phyloP scores from a whole-genome alignment of 2,797 vertebrate genomes.

The Coluber constrictor region DNA sequence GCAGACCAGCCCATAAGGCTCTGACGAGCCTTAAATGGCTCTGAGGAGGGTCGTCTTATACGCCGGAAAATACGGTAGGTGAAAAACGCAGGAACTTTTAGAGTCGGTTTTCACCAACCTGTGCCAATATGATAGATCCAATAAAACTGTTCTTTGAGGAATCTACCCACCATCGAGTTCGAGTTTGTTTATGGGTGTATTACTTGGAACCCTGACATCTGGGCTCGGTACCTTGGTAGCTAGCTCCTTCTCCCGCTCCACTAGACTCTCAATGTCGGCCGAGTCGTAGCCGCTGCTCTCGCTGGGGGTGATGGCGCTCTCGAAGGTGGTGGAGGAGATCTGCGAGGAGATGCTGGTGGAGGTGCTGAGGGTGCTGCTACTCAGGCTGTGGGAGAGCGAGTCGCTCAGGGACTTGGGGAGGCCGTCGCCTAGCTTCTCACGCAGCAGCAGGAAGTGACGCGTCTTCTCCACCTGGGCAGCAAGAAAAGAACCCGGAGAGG shows the following conservation, averaged over 20 bases:
- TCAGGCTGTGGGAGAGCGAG: conserved; percentile 87
- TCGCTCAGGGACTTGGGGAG: conserved; percentile 87
- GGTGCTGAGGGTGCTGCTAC: conserved; percentile 90
- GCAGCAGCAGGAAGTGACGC: conserved; percentile 89
- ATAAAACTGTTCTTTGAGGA: too few relatives aligned
- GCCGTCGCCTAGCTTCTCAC: conserved; percentile 88
- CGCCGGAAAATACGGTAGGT: too few relatives aligned
- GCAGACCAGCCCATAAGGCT: too few relatives aligned
- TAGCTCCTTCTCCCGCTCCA: conserved; percentile 96
- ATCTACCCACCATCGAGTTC: too few relatives aligned
- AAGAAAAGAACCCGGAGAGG: background rate
- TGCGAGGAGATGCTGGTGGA: conserved; percentile 98
- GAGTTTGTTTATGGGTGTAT: too few relatives aligned
- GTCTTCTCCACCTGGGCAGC: conserved; percentile 90
- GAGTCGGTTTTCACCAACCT: too few relatives aligned
- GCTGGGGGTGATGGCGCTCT: conserved; percentile 94
- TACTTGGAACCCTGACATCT: too few relatives aligned
- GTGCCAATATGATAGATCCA: too few relatives aligned
- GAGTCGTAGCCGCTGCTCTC: conserved; percentile 99
- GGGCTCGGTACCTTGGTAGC: conserved; percentile 84
- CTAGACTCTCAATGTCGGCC: conserved; percentile 91
- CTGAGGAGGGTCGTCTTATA: too few relatives aligned
- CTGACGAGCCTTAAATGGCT: too few relatives aligned
- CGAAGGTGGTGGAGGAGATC: conserved; percentile 93
- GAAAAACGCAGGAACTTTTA: too few relatives aligned